A percentile compares a stretch with the other conserved stretches of the same genome.
These are phyloP conservation scores for Drepana falcataria DNA, from an alignment of 2,888 invertebrate genomes.

Conservation along the genomic window DNA sequence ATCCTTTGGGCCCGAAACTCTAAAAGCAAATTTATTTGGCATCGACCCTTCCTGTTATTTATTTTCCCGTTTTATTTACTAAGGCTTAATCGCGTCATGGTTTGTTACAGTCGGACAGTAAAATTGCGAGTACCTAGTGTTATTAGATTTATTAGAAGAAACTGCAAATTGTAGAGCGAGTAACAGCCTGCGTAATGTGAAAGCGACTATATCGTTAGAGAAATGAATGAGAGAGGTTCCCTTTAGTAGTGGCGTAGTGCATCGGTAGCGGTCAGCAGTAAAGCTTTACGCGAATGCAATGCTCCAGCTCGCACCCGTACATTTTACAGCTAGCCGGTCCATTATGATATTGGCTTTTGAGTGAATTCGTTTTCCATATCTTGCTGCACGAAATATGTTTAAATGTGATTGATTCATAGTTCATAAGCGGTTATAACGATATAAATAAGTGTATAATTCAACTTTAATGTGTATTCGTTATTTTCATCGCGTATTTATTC, in stretches of 20 bases:
- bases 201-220: constrained; percentile 13
- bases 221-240: constrained; percentile 26
- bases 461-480: too few species aligned
- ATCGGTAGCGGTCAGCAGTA: constrained; percentile 49
- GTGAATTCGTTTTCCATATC: constrained; percentile 67
- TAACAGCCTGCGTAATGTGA: neutral
- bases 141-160: neutral
- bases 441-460: too few species aligned
- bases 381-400: constrained; percentile 1
- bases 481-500: too few species aligned
- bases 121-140: neutral
- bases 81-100: neutral
- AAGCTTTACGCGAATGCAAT: constrained; percentile 49
- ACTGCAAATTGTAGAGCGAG: too few species aligned
- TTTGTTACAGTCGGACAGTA: neutral
- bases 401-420: constrained; percentile 11
- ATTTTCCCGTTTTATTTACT: neutral
- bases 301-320: constrained; percentile 32
- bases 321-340: constrained; percentile 56
- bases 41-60: constrained; percentile 3
- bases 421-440: too few species aligned
- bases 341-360: constrained; percentile 75
- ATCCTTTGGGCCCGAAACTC: constrained; percentile 35
- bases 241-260: constrained; percentile 34
- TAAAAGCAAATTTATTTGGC: constrained; percentile 21